These are phyloP conservation scores for Parnassius smintheus DNA, from an alignment of 2,888 invertebrate genomes.

Conservation along the genomic window DNA sequence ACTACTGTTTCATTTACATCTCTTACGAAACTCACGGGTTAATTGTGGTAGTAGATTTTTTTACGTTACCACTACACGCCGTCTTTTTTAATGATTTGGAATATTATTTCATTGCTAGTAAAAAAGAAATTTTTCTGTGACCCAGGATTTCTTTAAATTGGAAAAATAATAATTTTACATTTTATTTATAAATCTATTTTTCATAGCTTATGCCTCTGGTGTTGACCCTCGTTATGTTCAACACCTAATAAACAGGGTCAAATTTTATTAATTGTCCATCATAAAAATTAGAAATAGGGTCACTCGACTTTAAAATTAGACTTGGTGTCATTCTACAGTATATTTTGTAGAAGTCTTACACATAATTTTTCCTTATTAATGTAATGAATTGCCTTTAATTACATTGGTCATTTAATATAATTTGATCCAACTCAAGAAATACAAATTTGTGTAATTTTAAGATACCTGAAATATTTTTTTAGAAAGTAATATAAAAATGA, in stretches of 20 bases:
- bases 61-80: too few relatives aligned
- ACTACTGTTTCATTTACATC: too few relatives aligned
- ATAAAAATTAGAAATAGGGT: neutral
- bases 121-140: too few relatives aligned
- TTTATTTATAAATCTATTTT: too few relatives aligned
- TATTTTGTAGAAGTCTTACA: slow-evolving; percentile 5
- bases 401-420: slow-evolving; percentile 14
- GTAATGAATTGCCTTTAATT: neutral
- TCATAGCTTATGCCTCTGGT: slow-evolving; percentile 5
- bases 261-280: slow-evolving; percentile 13
- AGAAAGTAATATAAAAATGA: slow-evolving; percentile 29
- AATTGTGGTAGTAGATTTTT: too few relatives aligned
- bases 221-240: slow-evolving; percentile 19
- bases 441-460: slow-evolving; percentile 7
- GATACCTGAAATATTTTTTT: slow-evolving; percentile 15
- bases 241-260: slow-evolving; percentile 5
- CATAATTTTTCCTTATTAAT: neutral
- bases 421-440: slow-evolving; percentile 14
- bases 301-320: slow-evolving; percentile 5
- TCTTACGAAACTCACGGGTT: too few relatives aligned
- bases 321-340: neutral
- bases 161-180: too few relatives aligned
- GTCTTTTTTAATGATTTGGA: too few relatives aligned
- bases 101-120: too few relatives aligned
- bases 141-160: too few relatives aligned